Conservation (phyloP, 2,113 vertebrate species). For the Microcebus lehilahytsara region DNA sequence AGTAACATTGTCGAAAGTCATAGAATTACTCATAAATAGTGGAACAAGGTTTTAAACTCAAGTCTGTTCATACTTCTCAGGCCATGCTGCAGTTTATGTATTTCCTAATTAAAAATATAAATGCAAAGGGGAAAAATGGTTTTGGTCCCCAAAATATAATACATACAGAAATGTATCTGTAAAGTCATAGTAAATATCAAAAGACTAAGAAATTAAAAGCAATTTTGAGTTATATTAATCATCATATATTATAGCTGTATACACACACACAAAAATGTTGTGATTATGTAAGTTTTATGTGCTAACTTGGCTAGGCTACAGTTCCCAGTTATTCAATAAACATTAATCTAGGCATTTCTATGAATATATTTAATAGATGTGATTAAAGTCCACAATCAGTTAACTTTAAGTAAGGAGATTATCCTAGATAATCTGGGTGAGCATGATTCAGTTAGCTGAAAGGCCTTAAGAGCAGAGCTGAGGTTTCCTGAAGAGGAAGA, state of each 20-base stretch:
- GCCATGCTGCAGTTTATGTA: neutral
- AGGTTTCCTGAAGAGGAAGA: neutral
- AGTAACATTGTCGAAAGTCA: neutral
- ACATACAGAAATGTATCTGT: neutral
- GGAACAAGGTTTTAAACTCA: neutral
- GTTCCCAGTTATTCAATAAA: neutral
- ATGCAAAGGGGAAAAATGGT: neutral
- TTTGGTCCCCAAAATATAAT: neutral
- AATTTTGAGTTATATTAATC: neutral
- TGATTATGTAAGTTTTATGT: neutral
- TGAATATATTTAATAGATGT: neutral
- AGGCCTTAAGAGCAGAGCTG: neutral
- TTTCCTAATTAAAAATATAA: neutral
- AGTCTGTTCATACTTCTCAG: neutral
- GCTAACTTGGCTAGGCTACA: neutral
- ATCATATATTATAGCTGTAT: neutral
- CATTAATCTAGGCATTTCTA: neutral
- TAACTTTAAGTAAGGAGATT: neutral
- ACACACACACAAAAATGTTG: neutral
- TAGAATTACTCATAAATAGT: neutral
- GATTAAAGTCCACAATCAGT: neutral
- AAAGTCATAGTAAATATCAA: neutral
- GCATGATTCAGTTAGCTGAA: neutral
- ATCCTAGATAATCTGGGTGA: neutral
- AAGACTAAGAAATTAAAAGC: neutral